These are phyloP conservation scores for Ips nitidus DNA, from an alignment of 1,140 invertebrate genomes.

Conservation along the genomic window DNA sequence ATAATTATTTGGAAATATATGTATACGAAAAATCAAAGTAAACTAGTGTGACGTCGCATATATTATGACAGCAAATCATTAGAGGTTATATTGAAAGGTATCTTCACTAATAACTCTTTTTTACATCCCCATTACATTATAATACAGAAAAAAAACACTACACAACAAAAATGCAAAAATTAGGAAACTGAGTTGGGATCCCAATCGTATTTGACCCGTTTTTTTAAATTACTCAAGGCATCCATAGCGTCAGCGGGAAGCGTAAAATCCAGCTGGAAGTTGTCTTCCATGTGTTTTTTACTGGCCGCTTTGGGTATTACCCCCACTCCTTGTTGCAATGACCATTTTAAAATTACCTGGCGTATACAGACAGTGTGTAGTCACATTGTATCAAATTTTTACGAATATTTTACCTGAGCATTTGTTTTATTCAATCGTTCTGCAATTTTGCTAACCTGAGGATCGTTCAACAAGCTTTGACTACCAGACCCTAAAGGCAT, in stretches of 20 bases:
- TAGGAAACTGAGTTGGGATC: constrained; percentile 59
- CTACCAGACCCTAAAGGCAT: constrained; percentile 69
- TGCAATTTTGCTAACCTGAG: constrained; percentile 60
- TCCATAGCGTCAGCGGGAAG: constrained; percentile 62
- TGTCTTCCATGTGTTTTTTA: constrained; percentile 63
- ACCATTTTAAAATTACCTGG: constrained; percentile 66
- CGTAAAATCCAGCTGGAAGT: constrained; percentile 66
- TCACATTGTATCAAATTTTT: background rate
- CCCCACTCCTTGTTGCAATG: constrained; percentile 65
- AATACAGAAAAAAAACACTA: no score
- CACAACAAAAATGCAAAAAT: constrained; percentile 11
- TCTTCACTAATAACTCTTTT: no score
- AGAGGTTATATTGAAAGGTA: no score
- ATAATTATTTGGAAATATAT: no score
- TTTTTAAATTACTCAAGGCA: constrained; percentile 58
- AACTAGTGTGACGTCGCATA: no score
- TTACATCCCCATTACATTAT: no score
- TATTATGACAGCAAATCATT: no score
- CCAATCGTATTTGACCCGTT: constrained; percentile 69
- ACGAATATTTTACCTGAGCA: constrained; percentile 56
- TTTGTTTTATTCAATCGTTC: constrained; percentile 58
- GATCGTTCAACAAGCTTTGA: constrained; percentile 60
- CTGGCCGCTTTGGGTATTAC: constrained; percentile 72
- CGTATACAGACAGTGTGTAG: background rate
- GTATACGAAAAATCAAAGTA: no score